phyloP scores from a whole-genome alignment of 2,797 vertebrate genomes.

The Balearica regulorum region DNA sequence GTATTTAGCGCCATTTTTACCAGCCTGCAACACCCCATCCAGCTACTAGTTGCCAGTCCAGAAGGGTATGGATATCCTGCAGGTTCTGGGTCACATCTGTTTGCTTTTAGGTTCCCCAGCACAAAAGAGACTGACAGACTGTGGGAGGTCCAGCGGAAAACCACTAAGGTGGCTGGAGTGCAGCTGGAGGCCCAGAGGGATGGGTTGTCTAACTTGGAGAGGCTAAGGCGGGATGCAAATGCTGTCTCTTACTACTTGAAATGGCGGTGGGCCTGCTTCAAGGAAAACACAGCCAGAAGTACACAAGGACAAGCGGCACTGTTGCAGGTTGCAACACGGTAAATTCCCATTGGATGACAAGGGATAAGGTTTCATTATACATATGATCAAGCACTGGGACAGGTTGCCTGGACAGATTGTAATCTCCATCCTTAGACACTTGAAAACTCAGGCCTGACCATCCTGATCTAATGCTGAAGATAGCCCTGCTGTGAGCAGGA shows the following conservation, averaged over 20 bases:
- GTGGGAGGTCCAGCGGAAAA: not conserved
- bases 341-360: not conserved
- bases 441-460: not conserved
- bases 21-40: not conserved
- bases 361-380: not conserved
- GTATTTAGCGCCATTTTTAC: not conserved
- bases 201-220: not conserved
- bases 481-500: not conserved
- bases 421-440: not conserved
- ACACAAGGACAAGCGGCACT: not conserved
- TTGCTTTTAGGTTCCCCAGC: not conserved
- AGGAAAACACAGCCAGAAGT: not conserved
- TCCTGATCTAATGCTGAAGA: not conserved
- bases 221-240: not conserved
- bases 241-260: not conserved
- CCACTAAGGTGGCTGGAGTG: rapidly evolving
- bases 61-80: not conserved
- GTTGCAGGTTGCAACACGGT: rapidly evolving
- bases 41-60: not conserved
- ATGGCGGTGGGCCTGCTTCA: not conserved
- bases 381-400: not conserved
- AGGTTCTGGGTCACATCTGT: not conserved
- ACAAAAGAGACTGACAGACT: not conserved
- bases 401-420: not conserved
- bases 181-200: not conserved